Conservation (phyloP, 2,888 invertebrate species). For the Apotomis turbidana region DNA sequence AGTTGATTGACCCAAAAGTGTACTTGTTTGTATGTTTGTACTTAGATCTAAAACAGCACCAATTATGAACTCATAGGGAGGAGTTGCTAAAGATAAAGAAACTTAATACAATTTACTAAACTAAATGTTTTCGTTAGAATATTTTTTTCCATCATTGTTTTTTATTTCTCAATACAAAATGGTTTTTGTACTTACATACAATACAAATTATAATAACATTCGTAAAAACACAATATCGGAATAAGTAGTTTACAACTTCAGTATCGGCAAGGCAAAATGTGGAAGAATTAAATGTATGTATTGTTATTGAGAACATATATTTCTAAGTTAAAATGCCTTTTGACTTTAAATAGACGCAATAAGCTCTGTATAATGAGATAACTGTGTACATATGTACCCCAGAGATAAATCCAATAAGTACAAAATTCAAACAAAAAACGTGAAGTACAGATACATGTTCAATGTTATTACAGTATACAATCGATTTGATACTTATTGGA, state of each 20-base stretch:
- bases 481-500: neutral
- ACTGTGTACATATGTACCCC: neutral
- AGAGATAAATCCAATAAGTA: slow-evolving; percentile 1
- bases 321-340: neutral
- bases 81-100: slow-evolving; percentile 28
- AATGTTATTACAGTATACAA: too few species aligned
- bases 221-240: too few species aligned
- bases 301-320: neutral
- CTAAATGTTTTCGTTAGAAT: too few species aligned
- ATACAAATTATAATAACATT: too few species aligned
- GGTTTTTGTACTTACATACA: too few species aligned
- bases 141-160: too few species aligned
- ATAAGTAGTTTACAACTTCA: neutral
- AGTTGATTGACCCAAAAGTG: neutral
- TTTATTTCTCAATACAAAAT: too few species aligned
- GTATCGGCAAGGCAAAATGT: neutral
- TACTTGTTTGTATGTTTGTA: slow-evolving; percentile 43
- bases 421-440: neutral
- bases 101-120: neutral
- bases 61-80: slow-evolving; percentile 50
- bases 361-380: slow-evolving; percentile 19
- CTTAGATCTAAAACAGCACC: slow-evolving; percentile 57
- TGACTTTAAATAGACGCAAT: slow-evolving; percentile 13
- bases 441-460: neutral
- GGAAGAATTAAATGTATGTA: neutral